A percentile compares a stretch with the other conserved stretches of the same genome.
These are phyloP conservation scores for Rhopalosiphum nymphaeae DNA, from an alignment of 2,888 invertebrate genomes.

Conservation along the genomic window DNA sequence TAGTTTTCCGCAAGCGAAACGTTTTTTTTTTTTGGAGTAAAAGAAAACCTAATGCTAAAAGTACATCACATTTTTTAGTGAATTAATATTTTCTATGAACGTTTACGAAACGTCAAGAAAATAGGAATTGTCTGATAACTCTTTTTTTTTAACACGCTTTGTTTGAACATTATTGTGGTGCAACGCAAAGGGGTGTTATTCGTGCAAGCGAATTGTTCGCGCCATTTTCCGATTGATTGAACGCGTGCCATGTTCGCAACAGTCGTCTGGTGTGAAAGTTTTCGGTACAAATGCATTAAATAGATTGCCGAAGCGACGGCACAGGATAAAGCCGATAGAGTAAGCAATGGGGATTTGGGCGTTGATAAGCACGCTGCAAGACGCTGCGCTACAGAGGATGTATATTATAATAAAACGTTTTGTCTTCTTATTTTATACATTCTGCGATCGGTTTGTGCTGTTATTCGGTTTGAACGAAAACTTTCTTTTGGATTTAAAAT, in stretches of 20 bases:
- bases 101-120: background rate
- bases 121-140: background rate
- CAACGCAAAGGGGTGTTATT: background rate
- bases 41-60: background rate
- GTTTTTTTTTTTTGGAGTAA: background rate
- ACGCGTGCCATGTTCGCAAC: background rate
- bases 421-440: background rate
- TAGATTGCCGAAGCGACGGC: conserved; percentile 37
- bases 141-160: background rate
- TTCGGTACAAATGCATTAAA: conserved; percentile 57
- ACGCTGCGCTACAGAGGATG: background rate
- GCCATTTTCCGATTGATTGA: conserved; percentile 32
- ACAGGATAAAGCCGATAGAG: conserved; percentile 4
- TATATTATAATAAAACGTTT: background rate
- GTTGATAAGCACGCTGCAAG: background rate
- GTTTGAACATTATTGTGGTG: background rate
- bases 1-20: background rate
- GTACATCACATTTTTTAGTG: background rate
- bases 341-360: background rate
- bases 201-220: background rate
- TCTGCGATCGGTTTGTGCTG: background rate
- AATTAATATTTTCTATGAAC: background rate
- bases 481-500: conserved; percentile 27
- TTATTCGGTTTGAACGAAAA: background rate
- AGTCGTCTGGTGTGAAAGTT: conserved; percentile 48